Evolutionary conservation across 1,140 invertebrate species (phyloP).

Genomic region (Nixonia krombeini): DNA sequence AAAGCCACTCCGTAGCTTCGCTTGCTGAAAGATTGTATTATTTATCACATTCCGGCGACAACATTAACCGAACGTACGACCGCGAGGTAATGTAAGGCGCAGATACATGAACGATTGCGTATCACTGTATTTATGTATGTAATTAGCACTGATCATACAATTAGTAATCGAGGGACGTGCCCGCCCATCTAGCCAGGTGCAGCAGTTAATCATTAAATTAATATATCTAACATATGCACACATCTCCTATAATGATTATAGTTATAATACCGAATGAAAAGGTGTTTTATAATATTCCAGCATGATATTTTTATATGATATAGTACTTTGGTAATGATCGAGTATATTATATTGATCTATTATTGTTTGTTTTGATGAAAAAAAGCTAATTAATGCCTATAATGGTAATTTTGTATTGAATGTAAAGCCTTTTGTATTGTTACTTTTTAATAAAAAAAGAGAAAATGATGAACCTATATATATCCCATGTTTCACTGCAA

Average conservation of each 20-base stretch:
- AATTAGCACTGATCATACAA: slow-evolving; percentile 39
- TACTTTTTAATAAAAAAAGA: slow-evolving; percentile 62
- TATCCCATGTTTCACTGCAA: not conserved
- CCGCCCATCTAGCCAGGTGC: slow-evolving; percentile 52
- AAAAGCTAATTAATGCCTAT: slow-evolving; percentile 40
- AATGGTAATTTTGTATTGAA: slow-evolving; percentile 55
- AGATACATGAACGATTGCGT: slow-evolving; percentile 42
- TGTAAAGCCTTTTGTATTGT: slow-evolving; percentile 62
- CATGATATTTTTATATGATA: slow-evolving; percentile 66
- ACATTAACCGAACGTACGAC: slow-evolving; percentile 38
- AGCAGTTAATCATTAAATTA: slow-evolving; percentile 47
- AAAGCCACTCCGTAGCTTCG: too few relatives aligned
- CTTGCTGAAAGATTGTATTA: slow-evolving; percentile 26
- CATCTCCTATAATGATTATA: slow-evolving; percentile 36
- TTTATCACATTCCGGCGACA: slow-evolving; percentile 45
- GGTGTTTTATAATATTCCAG: slow-evolving; percentile 63
- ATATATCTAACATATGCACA: slow-evolving; percentile 43
- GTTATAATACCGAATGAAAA: slow-evolving; percentile 32
- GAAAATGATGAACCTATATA: slow-evolving; percentile 12
- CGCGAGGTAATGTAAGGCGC: slow-evolving; percentile 23
- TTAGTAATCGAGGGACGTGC: slow-evolving; percentile 51
- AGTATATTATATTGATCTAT: slow-evolving; percentile 49
- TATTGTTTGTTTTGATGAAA: slow-evolving; percentile 50
- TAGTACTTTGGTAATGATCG: slow-evolving; percentile 51
- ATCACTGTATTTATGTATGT: slow-evolving; percentile 42